phyloP scores from a whole-genome alignment of 2,797 vertebrate species.

The Esox lucius region DNA sequence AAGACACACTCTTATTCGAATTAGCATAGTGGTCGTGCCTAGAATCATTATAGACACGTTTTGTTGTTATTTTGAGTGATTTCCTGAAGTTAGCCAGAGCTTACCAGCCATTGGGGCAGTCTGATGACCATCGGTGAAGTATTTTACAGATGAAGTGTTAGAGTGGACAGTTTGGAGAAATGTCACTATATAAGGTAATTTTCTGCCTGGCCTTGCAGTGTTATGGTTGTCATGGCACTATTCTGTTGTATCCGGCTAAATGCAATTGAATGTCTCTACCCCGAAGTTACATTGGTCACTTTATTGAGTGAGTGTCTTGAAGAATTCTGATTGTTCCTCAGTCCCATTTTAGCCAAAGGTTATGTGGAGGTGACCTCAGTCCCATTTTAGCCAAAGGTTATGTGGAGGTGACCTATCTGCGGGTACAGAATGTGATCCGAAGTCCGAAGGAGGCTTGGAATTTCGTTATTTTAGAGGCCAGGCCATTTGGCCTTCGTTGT shows the following conservation, averaged over 20 bases:
- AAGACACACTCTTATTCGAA: neutral
- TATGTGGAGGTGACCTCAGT: no score
- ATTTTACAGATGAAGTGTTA: constrained; percentile 10
- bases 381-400: no score
- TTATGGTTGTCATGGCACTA: neutral
- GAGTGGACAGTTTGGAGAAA: constrained; percentile 10
- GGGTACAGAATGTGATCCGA: neutral
- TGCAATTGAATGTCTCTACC: no score
- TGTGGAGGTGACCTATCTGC: no score
- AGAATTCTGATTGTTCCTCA: no score
- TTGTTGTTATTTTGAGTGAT: neutral
- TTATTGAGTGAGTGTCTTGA: constrained; percentile 1
- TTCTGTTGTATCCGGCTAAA: neutral
- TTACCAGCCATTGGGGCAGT: neutral
- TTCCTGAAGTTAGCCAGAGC: neutral
- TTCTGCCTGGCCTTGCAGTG: constrained; percentile 4
- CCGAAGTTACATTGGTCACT: no score
- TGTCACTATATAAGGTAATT: constrained; percentile 13
- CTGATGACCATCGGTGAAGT: no score
- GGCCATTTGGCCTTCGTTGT: no score
- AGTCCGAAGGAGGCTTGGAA: neutral
- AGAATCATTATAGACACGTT: neutral
- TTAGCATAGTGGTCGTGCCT: neutral
- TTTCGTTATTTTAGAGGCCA: no score
- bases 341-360: no score